Percentiles rank a stretch among this genome's conserved stretches.
These are phyloP conservation scores for Lithobates sylvaticus DNA, from an alignment of 2,797 vertebrate species.

Conservation along the genomic window DNA sequence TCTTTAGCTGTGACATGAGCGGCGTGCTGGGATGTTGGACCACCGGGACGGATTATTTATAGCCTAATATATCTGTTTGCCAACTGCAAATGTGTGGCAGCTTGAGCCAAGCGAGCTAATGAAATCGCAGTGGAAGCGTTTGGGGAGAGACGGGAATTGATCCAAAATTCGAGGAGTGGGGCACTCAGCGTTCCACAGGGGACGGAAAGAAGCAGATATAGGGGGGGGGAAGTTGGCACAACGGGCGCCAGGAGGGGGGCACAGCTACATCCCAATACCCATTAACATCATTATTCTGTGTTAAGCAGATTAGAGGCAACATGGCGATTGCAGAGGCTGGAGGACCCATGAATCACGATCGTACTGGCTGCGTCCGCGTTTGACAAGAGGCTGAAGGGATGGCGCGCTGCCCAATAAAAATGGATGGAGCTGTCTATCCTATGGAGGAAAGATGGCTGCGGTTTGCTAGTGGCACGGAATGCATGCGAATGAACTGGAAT, in stretches of 20 bases:
- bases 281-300: not conserved
- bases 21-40: not conserved
- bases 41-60: constrained; percentile 14
- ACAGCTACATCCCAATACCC: not conserved
- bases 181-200: not conserved
- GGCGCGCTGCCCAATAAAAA: not conserved
- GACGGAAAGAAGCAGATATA: not conserved
- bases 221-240: constrained; percentile 1
- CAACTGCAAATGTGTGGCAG: constrained; percentile 28
- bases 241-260: not conserved
- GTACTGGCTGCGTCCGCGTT: not conserved
- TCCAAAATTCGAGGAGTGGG: constrained; percentile 12
- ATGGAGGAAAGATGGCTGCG: not conserved
- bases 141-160: constrained; percentile 1
- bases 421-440: too few species aligned
- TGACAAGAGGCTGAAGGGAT: not conserved
- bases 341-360: not conserved
- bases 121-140: constrained; percentile 32
- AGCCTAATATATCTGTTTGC: constrained; percentile 35
- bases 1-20: not conserved
- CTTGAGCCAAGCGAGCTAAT: constrained; percentile 36
- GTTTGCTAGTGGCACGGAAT: too few species aligned
- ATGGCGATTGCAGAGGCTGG: not conserved
- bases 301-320: not conserved
- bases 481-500: too few species aligned